phyloP scores from a whole-genome alignment of 2,113 vertebrate genomes.

The Zosterops lateralis region DNA sequence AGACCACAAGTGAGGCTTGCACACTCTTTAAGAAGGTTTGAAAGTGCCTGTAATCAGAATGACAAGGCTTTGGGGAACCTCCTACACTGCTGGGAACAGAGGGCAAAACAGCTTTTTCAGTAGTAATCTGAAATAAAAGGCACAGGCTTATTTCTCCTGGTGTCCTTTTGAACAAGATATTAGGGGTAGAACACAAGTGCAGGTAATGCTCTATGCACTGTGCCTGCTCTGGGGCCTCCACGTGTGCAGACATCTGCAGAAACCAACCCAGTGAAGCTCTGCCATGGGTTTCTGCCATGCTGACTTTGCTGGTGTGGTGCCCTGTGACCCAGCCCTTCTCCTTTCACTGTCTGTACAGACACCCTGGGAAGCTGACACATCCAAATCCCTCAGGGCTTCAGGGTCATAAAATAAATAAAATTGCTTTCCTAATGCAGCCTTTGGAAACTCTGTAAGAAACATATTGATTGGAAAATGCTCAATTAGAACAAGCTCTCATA shows the following conservation, averaged over 20 bases:
- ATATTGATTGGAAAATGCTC: constrained; percentile 69
- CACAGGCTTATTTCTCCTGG: not conserved
- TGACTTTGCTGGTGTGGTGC: not conserved
- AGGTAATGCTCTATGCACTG: not conserved
- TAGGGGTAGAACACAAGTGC: not conserved
- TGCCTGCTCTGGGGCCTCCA: not conserved
- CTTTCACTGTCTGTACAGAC: not conserved
- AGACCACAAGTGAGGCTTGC: not conserved
- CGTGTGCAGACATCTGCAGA: not conserved
- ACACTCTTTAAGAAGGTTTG: not conserved
- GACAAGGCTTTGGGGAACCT: constrained; percentile 6
- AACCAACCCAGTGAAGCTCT: not conserved
- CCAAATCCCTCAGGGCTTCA: not conserved
- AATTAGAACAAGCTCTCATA: constrained; percentile 60
- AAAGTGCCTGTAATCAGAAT: constrained; percentile 16
- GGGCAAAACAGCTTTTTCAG: not conserved
- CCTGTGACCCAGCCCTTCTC: not conserved
- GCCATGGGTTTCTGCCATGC: not conserved
- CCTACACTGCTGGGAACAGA: not conserved
- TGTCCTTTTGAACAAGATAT: not conserved
- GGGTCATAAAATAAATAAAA: constrained; percentile 56
- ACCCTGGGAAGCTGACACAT: not conserved
- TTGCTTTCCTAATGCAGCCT: constrained; percentile 60
- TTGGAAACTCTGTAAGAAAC: constrained; percentile 71
- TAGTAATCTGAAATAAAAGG: not conserved